Evolutionary conservation across 92 coral and sea anemone genomes (phyloP), one percentile per base, ranked within the genome.

Genomic region (Palythoa caribaeorum): DNA sequence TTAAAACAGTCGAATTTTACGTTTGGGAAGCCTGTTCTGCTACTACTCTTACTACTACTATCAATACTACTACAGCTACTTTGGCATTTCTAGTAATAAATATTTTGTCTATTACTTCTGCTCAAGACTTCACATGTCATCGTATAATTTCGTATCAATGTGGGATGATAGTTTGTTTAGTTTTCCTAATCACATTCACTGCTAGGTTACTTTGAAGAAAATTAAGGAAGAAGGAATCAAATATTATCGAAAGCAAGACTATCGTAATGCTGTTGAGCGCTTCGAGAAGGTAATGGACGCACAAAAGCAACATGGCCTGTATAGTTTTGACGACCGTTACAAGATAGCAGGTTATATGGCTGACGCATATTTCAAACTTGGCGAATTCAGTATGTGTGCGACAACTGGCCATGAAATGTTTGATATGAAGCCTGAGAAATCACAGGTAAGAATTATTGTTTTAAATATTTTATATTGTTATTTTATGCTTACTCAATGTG

Each of bases 261-360:
- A 59, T 17, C 16, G 16, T 14, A 10, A 59, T 4, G 65, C 65
- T 17, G 19, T 59, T 3, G 0, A 17, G 19, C 17, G 13, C 65
- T 59, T 59, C 65, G 12, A 59, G 65, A 59, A 59, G 65, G 16
- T 17, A 5, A 2, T 59, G 19, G 65, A 59, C 1, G 19, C 19
- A 5, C 65, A 59, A 59, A 17, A 17, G 17, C 65, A 13, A 10
- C 65, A 2, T 59, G 65, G 65, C 16, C 14, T 59, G 2, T 8
- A 59, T 8, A 17, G 65, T 59, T 59, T 59, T 10, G 65, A 59
- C 13, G 75, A 70, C 3, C 40, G 40, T 38, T 70, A 38, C 38
- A 47, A 70, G 75, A 70, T 70, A 9, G 47, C 75, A 1, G 75
- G 75, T 70, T 70, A 36, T 38, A 28, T 70, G 75, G 75, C 40